These are phyloP conservation scores for Noctua janthina DNA, from an alignment of 2,888 invertebrate species.

Conservation along the genomic window DNA sequence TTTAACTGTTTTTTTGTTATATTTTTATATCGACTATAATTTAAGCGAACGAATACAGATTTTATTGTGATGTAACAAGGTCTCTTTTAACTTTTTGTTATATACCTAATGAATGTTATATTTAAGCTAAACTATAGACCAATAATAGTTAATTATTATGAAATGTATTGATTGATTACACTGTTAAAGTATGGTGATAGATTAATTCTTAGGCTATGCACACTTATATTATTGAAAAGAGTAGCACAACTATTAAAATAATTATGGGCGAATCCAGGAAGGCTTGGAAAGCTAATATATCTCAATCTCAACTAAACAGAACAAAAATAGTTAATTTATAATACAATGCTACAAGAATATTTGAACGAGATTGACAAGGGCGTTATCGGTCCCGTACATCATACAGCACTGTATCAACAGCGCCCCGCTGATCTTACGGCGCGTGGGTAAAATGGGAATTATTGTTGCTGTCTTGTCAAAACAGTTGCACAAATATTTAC, in stretches of 20 bases:
- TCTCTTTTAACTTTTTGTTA: conserved; percentile 41
- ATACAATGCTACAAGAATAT: background rate
- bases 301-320: background rate
- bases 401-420: no score
- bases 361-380: background rate
- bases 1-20: conserved; percentile 40
- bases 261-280: background rate
- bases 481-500: background rate
- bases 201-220: conserved; percentile 31
- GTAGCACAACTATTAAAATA: conserved; percentile 8
- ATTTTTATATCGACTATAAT: conserved; percentile 28
- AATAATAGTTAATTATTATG: conserved; percentile 37
- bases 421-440: no score
- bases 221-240: conserved; percentile 9
- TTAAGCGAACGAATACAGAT: conserved; percentile 30
- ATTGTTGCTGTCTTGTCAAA: no score
- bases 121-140: conserved; percentile 41
- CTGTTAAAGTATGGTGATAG: conserved; percentile 20
- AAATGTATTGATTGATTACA: conserved; percentile 31
- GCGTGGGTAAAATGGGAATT: no score
- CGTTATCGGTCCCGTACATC: background rate
- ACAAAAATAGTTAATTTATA: background rate
- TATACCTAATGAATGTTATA: conserved; percentile 29
- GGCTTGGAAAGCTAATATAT: background rate
- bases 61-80: conserved; percentile 43